Conservation (phyloP, 2,888 invertebrate genomes). For the Drosophila demipolita region DNA sequence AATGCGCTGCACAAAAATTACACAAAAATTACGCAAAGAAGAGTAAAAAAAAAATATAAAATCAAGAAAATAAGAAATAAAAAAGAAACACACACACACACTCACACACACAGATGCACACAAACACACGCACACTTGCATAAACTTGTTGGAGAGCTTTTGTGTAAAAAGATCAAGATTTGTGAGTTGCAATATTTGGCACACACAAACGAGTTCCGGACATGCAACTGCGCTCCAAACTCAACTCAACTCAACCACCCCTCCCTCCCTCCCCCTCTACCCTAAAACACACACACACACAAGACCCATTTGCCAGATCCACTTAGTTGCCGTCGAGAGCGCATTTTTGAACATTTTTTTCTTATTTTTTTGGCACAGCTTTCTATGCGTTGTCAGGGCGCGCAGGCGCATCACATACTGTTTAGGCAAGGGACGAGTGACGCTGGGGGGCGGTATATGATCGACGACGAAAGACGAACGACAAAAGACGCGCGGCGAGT, state of each 20-base stretch:
- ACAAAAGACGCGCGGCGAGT: neutral
- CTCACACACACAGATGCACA: slow-evolving; percentile 11
- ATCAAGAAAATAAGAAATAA: slow-evolving; percentile 17
- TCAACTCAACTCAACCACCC: slow-evolving; percentile 1
- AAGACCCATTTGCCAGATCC: slow-evolving; percentile 10
- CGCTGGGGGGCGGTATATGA: neutral
- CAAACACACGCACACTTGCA: slow-evolving; percentile 3
- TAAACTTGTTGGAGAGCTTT: slow-evolving; percentile 56
- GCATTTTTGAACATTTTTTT: slow-evolving; percentile 13
- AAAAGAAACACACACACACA: slow-evolving; percentile 17
- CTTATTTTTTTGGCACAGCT: slow-evolving; percentile 42
- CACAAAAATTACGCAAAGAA: slow-evolving; percentile 67
- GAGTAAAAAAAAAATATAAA: slow-evolving; percentile 47
- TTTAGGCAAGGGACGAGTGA: neutral
- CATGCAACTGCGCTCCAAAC: slow-evolving; percentile 52
- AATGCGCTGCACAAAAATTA: slow-evolving; percentile 42
- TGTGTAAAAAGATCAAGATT: slow-evolving; percentile 65
- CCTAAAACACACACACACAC: neutral
- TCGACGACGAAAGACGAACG: neutral
- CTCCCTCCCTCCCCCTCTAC: neutral
- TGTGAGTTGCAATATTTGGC: slow-evolving; percentile 76
- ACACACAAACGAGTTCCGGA: slow-evolving; percentile 76
- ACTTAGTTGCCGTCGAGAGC: slow-evolving; percentile 13
- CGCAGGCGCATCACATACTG: slow-evolving; percentile 16
- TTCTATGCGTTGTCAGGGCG: slow-evolving; percentile 45